Evolutionary conservation across 1,140 invertebrate species (phyloP).

Genomic region (Papilio dardanus): DNA sequence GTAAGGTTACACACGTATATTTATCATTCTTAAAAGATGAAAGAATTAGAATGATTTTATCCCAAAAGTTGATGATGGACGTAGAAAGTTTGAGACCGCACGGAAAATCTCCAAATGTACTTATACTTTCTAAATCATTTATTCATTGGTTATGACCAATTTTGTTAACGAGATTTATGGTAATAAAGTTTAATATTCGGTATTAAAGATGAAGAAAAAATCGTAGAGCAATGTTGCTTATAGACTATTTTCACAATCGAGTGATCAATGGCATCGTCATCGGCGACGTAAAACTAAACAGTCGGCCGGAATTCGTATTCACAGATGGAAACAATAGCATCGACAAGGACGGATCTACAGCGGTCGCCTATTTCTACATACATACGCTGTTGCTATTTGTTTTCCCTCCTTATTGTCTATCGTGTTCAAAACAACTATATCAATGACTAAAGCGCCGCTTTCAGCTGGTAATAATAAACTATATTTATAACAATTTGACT

Average conservation of each 20-base stretch:
- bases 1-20: too few relatives aligned
- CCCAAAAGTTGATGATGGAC: background rate
- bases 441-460: background rate
- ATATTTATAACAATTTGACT: background rate
- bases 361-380: conserved; percentile 12
- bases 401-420: conserved; percentile 41
- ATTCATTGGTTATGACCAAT: background rate
- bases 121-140: conserved; percentile 1
- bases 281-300: conserved; percentile 40
- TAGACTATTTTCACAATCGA: conserved; percentile 21
- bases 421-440: conserved; percentile 29
- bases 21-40: background rate
- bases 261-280: conserved; percentile 26
- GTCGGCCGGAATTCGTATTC: conserved; percentile 40
- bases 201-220: background rate
- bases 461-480: background rate
- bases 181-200: background rate
- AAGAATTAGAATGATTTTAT: background rate
- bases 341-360: conserved; percentile 43
- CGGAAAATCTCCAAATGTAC: background rate
- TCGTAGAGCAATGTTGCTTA: background rate
- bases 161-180: conserved; percentile 4
- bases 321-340: conserved; percentile 41
- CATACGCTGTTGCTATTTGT: conserved; percentile 28
- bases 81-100: background rate